Base-by-base conservation (phyloP, 2,888 invertebrate species). In the Timandra comae region DNA sequence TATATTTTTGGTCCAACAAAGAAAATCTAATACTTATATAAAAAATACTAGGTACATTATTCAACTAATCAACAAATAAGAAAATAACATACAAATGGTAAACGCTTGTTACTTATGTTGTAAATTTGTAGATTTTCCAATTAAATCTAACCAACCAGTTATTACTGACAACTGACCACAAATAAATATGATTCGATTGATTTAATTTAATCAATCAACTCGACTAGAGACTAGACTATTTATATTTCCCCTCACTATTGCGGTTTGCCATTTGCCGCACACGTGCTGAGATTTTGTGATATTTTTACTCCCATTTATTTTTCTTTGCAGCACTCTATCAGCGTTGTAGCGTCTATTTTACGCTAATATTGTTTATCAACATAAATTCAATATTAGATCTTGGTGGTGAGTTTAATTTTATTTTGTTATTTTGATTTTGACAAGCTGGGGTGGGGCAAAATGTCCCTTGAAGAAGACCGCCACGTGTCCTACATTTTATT, bases 221-320 rank as follows among this genome's bases (percentile, higher is more conserved):
- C 40, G 22, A n/a, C n/a, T n/a, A n/a, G n/a, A n/a, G n/a, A n/a
- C n/a, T n/a, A n/a, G n/a, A n/a, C n/a, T n/a, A n/a, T n/a, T n/a
- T n/a, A n/a, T n/a, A n/a, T n/a, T 42, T 36, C 44, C 50, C 53
- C 52, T 56, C 55, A 57, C 61, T 70, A 66, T 64, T 79, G 78
- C 79, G 71, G 76, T 78, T 79, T 81, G 75, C 78, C 75, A 74
- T 76, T 76, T 71, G 76, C 79, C 79, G 84, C 81, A 84, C 85
- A 85, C 81, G 85, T 85, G 84, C 82, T 76, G 73, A 68, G 69
- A 67, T 68, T 78, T 82, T 82, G 79, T 81, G 76, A 79, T 81
- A 82, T 81, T 80, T 81, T 81, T 76, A 73, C 58, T 62, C 35
- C 46, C 58, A 73, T 67, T 68, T 66, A 67, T 61, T 75, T 71